Percentiles rank a stretch among this genome's conserved stretches.
Evolutionary conservation across 2,113 vertebrate genomes (phyloP).

Genomic region (Phaethornis superciliosus): DNA sequence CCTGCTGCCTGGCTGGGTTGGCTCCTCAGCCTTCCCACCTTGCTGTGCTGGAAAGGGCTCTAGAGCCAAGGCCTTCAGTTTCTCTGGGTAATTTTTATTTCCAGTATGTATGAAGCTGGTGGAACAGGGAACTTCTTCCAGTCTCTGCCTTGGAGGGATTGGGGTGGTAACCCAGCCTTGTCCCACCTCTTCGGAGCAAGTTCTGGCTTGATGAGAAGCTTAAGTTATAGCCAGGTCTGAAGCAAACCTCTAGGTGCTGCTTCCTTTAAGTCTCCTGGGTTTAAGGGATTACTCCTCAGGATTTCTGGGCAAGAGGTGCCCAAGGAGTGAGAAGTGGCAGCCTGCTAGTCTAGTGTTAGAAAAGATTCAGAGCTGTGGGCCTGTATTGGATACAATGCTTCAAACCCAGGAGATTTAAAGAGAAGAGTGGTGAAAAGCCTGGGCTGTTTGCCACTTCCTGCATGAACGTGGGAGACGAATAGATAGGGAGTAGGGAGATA

Average conservation of each 20-base stretch:
- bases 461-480: not conserved
- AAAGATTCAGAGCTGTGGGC: not conserved
- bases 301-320: not conserved
- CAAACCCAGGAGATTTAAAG: not conserved
- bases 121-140: not conserved
- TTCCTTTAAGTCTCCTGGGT: not conserved
- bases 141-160: not conserved
- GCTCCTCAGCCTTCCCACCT: not conserved
- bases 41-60: not conserved
- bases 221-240: not conserved
- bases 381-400: not conserved
- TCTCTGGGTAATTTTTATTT: constrained; percentile 10
- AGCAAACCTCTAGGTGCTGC: not conserved
- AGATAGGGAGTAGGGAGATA: not conserved
- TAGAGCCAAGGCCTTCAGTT: not conserved
- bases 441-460: not conserved
- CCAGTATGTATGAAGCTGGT: not conserved
- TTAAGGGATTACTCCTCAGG: not conserved
- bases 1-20: not conserved
- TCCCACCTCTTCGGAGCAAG: not conserved
- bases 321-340: not conserved
- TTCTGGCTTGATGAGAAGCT: not conserved
- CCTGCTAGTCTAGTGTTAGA: not conserved
- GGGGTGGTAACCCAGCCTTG: not conserved
- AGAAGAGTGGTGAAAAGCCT: not conserved